Base-by-base conservation (phyloP, 2,888 invertebrate genomes). In the Hyppa rectilinea region DNA sequence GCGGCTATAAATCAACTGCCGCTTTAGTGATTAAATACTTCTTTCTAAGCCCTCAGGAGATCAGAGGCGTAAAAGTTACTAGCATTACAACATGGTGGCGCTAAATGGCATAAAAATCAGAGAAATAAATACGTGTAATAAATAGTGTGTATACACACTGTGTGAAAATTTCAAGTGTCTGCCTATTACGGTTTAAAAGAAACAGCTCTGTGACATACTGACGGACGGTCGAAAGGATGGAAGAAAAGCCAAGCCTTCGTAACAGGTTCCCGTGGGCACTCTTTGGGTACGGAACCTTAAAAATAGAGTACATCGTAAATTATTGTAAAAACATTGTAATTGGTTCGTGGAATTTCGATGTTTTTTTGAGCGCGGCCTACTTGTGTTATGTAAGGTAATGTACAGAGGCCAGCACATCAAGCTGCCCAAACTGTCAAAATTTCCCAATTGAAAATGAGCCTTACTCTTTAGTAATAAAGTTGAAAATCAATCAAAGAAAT, bases 71-170 rank as follows among this genome's bases (percentile, higher is more conserved):
- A 23, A 31, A 58, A n/a, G 20, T 31, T n/a, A 36, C 10, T 34
- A 12, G 56, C 29, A 50, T 45, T 38, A 67, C 26, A 56, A 49
- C 14, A 49, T 23, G n/a, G 47, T 34, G 31, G 38, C 36, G 12
- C 34, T 55, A 45, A 71, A 61, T 50, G 60, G 10, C 12, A 67
- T 83, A 65, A 84, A 84, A 72, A 83, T 84, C 76, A 3, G 40
- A 26, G 58, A 81, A 79, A 84, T 84, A 64, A 66, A 75, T 81
- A 84, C 47, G 26, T 66, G n/a, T n/a, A n/a, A n/a, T n/a, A n/a
- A n/a, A n/a, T n/a, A n/a, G n/a, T n/a, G n/a, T n/a, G n/a, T n/a
- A n/a, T n/a, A n/a, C n/a, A n/a, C n/a, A n/a, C n/a, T n/a, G n/a
- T n/a, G n/a, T n/a, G n/a, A n/a, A n/a, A n/a, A n/a, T n/a, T n/a